Base-by-base conservation (phyloP, 2,797 vertebrate genomes). In the Meda fulgida region DNA sequence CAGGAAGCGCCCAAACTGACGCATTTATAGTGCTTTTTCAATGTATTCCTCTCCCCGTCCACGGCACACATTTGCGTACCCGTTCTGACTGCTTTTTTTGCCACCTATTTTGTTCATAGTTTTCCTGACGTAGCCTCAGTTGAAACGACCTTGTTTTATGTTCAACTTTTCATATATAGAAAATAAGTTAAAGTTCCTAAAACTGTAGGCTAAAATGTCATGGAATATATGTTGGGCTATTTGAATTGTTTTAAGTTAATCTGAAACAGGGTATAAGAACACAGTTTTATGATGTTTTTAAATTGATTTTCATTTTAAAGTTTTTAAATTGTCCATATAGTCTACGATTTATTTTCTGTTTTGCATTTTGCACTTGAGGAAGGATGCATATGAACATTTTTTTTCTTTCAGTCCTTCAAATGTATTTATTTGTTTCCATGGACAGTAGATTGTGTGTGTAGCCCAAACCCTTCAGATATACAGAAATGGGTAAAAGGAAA, bases 1-100 rank as follows among this genome's bases (percentile, higher is more conserved):
- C 98, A 99, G 96, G 98, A 99, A 98, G 97, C 97, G 85, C 98
- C 98, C 93, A 99, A 98, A 94, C 95, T 99, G 92, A 99, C 97
- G 89, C 97, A 99, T 96, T 96, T 99, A 96, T 99, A 97, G 96
- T 96, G 92, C 90, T 92, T 89, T 87, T 92, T 93, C 92, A 91
- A 90, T 93, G 93, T 92, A 92, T 93, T 95, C 92, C 93, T 91
- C 91, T 87, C 90, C 93, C 90, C 91, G 91, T 93, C 91, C 92
- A 92, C 40, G 91, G 90, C 89, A 88, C 91, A 91, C 91, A 83
- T 90, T 90, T 76, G 91, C 90, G 92, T 93, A 91, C 89, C 93
- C 90, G 92, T 88, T 91, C 91, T 66, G 88, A 86, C 80, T 81
- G 89, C 90, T 88, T 60, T 58, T 36, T 73, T 91, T 90, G 89